Percentiles rank a stretch among this genome's conserved stretches.
These are phyloP conservation scores for Poeciliopsis presidionis DNA, from an alignment of 2,797 vertebrate genomes.

Conservation along the genomic window DNA sequence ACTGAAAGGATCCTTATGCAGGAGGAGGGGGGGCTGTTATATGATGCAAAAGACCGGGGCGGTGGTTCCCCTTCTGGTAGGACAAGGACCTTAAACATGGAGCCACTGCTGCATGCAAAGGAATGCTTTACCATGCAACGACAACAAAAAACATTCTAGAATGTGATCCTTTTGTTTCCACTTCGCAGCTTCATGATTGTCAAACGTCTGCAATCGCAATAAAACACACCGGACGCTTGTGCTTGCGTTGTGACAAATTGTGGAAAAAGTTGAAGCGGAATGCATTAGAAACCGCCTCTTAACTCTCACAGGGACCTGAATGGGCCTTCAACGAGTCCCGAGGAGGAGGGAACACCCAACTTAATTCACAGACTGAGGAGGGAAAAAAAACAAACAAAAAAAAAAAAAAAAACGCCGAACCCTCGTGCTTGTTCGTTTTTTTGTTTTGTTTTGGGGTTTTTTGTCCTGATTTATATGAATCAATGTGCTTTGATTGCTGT, in stretches of 20 bases:
- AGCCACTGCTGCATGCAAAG: not conserved
- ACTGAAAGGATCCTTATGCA: not conserved
- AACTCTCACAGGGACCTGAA: slow-evolving; percentile 10
- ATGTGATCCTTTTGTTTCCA: not conserved
- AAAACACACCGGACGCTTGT: not conserved
- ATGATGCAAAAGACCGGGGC: not conserved
- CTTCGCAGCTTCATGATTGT: not conserved
- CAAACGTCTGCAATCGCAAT: not conserved
- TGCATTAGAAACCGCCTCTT: not conserved
- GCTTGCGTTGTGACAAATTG: not conserved
- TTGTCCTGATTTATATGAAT: not conserved
- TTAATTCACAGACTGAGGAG: slow-evolving; percentile 1
- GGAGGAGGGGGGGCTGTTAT: not conserved
- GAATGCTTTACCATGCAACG: not conserved
- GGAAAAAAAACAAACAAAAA: not conserved
- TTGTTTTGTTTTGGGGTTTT: not conserved
- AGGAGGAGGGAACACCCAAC: slow-evolving; percentile 21
- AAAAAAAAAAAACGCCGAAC: not conserved
- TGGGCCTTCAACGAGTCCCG: slow-evolving; percentile 22
- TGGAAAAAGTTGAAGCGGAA: not conserved
- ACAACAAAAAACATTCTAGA: not conserved
- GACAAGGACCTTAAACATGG: not conserved
- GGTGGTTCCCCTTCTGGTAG: not conserved
- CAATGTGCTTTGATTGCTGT: not conserved
- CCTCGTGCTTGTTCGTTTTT: not conserved